Evolutionary conservation across 2,113 vertebrate species (phyloP), one percentile per base, ranked within the genome.

Genomic region (Bubalus kerabau): DNA sequence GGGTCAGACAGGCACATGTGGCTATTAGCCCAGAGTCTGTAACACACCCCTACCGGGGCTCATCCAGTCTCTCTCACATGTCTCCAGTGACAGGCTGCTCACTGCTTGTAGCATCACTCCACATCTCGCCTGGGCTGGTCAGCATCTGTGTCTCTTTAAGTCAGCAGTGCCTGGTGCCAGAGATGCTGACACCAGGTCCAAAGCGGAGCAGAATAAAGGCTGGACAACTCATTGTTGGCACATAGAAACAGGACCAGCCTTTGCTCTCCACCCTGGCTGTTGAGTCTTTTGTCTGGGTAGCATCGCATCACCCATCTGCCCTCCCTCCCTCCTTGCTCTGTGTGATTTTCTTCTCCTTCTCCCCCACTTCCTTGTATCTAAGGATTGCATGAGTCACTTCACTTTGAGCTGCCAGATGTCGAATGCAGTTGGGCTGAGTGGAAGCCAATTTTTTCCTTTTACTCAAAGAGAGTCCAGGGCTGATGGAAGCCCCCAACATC

Each of bases 361-460:
- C 36, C 84, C 28, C 64, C 28, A 64, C 59, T 92, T 96, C 80
- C 80, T 96, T 78, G 64, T 71, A 95, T 95, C 91, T 96, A 90
- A 98, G 94, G 96, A 98, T 74, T 92, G 92, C 74, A 90, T 98
- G 97, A 98, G 95, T 98, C 97, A 97, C 95, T 94, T 97, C 87
- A 94, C 94, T 98, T 93, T 90, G 95, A 95, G 96, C 92, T 94
- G 95, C 98, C 98, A 98, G 98, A 96, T 97, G 97, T 97, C 46
- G 43, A 96, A 96, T 96, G 96, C 90, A 32, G 94, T 97, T 85
- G 97, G 90, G 90, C 85, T 96, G 81, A 96, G 92, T 87, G 26
- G 81, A 97, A 97, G 95, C 90, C 97, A 96, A 50, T 83, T 92
- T 96, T 92, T 85, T 54, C 17, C 28, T 30, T 86, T 94, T 95